Percentiles rank a stretch among this genome's conserved stretches.
These are phyloP conservation scores for Aleadryas rufinucha DNA, from an alignment of 2,113 vertebrate species.

Conservation along the genomic window DNA sequence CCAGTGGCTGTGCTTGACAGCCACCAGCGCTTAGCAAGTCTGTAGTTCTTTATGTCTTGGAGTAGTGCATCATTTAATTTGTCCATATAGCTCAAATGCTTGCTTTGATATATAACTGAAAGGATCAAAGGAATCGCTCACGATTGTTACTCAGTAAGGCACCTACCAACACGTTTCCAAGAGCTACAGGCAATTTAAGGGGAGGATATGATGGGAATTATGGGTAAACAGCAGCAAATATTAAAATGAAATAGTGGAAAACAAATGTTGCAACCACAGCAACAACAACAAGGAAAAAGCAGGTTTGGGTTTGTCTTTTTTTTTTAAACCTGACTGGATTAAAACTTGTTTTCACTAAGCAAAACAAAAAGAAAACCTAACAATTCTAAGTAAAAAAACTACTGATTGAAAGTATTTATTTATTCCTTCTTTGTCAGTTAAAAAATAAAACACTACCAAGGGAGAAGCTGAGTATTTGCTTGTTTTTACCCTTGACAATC, in stretches of 20 bases:
- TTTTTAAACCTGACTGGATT: background rate
- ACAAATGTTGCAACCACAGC: background rate
- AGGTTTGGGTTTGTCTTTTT: background rate
- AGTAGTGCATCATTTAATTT: conserved; percentile 21
- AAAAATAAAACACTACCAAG: background rate
- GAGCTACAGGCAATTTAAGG: background rate
- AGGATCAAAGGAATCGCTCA: background rate
- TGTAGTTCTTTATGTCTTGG: background rate
- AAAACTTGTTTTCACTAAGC: background rate
- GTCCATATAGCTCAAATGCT: background rate
- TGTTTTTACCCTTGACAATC: background rate
- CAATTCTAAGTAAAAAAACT: background rate
- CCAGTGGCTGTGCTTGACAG: background rate
- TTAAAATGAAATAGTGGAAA: background rate
- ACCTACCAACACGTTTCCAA: background rate
- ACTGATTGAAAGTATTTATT: background rate
- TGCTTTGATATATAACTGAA: background rate
- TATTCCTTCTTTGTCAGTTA: background rate
- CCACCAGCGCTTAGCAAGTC: background rate
- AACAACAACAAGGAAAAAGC: background rate
- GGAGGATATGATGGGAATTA: background rate
- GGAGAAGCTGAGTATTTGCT: background rate
- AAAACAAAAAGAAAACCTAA: background rate
- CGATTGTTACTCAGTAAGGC: background rate
- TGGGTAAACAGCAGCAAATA: conserved; percentile 32